phyloP scores from a whole-genome alignment of 2,113 vertebrate genomes.

The Zingel zingel region DNA sequence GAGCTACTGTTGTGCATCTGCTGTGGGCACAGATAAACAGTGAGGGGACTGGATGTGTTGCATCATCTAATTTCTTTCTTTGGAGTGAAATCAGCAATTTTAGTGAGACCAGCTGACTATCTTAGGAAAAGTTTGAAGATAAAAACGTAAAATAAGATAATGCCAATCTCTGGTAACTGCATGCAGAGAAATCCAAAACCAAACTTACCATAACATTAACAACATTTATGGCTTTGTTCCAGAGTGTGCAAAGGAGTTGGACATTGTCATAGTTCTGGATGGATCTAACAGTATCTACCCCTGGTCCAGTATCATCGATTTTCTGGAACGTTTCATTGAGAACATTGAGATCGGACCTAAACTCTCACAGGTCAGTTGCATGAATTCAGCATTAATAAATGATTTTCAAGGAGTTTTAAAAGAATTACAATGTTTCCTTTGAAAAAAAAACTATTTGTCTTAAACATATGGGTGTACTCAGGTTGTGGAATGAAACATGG shows the following conservation, averaged over 20 bases:
- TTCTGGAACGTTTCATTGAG: conserved; percentile 88
- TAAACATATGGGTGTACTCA: neutral
- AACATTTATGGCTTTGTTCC: conserved; percentile 61
- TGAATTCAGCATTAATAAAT: neutral
- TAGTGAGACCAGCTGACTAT: neutral
- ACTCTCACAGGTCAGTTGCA: conserved; percentile 89
- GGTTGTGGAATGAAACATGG: neutral
- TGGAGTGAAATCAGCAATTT: neutral
- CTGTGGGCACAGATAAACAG: conserved; percentile 20
- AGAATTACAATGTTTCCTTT: neutral
- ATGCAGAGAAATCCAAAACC: neutral
- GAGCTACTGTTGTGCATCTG: neutral
- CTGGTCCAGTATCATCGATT: conserved; percentile 89
- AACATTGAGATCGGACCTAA: conserved; percentile 91
- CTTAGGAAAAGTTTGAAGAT: neutral
- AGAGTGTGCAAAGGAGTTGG: conserved; percentile 92
- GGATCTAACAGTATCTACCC: conserved; percentile 98
- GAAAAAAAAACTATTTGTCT: too few relatives aligned
- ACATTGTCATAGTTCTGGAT: conserved; percentile 95
- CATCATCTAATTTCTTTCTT: conserved; percentile 1
- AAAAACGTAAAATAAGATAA: neutral
- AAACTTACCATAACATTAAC: neutral
- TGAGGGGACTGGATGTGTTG: conserved; percentile 7
- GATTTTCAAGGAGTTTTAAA: neutral
- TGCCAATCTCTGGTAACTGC: neutral